A percentile compares a stretch with the other conserved stretches of the same genome.
phyloP scores from a whole-genome alignment of 2,888 invertebrate species.

The Reticulitermes lucifugus region DNA sequence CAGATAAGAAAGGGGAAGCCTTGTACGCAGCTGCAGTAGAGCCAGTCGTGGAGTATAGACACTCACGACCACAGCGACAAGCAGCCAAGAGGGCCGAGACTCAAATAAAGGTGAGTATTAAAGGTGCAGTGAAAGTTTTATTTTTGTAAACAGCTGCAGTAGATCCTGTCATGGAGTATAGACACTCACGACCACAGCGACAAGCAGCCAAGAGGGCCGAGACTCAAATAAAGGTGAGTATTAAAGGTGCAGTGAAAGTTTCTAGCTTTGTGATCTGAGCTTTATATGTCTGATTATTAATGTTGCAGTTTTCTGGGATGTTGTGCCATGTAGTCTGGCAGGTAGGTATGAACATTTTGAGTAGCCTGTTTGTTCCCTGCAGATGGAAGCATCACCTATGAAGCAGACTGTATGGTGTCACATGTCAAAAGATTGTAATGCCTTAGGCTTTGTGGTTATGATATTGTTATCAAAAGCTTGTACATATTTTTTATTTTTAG shows the following conservation, averaged over 20 bases:
- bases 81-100: conserved; percentile 56
- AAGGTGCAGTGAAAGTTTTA: neutral
- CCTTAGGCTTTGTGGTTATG: too few species aligned
- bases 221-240: conserved; percentile 56
- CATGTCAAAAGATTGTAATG: too few species aligned
- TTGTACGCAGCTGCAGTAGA: conserved; percentile 19
- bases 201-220: conserved; percentile 56
- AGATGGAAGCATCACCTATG: too few species aligned
- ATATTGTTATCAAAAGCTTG: neutral
- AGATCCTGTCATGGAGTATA: neutral
- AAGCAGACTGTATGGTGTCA: too few species aligned
- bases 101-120: conserved; percentile 56
- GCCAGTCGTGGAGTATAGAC: neutral
- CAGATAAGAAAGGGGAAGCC: conserved; percentile 29
- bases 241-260: neutral
- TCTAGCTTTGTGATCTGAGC: neutral
- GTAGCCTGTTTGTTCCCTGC: too few species aligned
- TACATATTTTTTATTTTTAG: conserved; percentile 34
- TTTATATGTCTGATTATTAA: neutral
- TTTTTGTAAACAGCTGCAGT: neutral
- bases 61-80: conserved; percentile 54
- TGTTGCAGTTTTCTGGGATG: neutral
- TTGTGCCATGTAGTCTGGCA: neutral
- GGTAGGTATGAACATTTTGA: too few species aligned
- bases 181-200: conserved; percentile 53